phyloP scores from a whole-genome alignment of 2,797 vertebrate species.

The Rhyacichthys aspro region DNA sequence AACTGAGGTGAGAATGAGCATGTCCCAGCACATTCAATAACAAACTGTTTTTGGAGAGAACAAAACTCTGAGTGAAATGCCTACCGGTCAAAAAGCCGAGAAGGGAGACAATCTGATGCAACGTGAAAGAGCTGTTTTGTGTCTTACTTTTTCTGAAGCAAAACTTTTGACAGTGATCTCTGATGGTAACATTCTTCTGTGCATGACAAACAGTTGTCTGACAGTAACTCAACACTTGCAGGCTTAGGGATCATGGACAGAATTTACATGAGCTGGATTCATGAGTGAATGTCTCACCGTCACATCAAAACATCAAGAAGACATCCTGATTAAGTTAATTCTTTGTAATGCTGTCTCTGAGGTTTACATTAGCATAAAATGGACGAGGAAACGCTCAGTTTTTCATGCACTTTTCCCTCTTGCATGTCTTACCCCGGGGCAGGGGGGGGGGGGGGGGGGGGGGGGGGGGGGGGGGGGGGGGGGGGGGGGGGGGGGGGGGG shows the following conservation, averaged over 20 bases:
- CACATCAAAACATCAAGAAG: constrained; percentile 55
- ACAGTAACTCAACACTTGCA: constrained; percentile 26
- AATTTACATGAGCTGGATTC: constrained; percentile 48
- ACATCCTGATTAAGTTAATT: constrained; percentile 50
- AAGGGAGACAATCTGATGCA: constrained; percentile 17
- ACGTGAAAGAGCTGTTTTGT: constrained; percentile 28
- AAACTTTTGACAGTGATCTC: constrained; percentile 56
- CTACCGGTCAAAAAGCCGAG: constrained; percentile 33
- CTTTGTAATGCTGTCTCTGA: constrained; percentile 42
- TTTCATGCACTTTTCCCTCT: constrained; percentile 34
- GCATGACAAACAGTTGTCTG: constrained; percentile 39
- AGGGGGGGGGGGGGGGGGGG: too few relatives aligned
- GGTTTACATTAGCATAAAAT: constrained; percentile 54
- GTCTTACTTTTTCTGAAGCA: constrained; percentile 25
- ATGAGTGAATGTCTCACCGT: constrained; percentile 18
- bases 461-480: too few relatives aligned
- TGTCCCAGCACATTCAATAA: constrained; percentile 41
- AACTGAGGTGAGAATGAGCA: constrained; percentile 43
- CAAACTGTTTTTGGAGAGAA: constrained; percentile 30
- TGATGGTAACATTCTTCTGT: constrained; percentile 25
- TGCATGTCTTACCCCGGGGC: constrained; percentile 25
- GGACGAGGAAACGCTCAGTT: constrained; percentile 30
- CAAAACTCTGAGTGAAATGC: constrained; percentile 46
- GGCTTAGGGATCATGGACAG: constrained; percentile 10
- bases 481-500: too few relatives aligned